Conservation (phyloP, 2,797 vertebrate species). For the Phoebastria nigripes region DNA sequence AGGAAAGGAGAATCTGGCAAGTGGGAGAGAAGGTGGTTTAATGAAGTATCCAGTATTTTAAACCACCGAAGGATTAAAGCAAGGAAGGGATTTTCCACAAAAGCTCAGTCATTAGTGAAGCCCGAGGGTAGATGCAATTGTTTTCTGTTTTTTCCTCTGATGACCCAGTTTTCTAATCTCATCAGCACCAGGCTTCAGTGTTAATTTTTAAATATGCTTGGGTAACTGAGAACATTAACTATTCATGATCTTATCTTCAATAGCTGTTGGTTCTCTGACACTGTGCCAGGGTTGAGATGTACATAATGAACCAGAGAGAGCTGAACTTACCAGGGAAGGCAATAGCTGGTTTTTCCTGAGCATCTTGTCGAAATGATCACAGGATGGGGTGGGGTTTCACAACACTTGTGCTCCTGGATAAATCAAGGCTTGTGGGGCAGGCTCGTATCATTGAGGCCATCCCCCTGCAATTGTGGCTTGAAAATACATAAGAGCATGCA, state of each 20-base stretch:
- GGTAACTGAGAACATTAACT: constrained; percentile 58
- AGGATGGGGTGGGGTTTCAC: not conserved
- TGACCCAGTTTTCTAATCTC: constrained; percentile 56
- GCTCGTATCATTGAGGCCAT: not conserved
- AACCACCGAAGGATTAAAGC: constrained; percentile 9
- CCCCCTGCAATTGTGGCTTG: not conserved
- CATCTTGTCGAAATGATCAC: not conserved
- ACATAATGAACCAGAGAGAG: not conserved
- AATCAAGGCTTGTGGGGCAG: not conserved
- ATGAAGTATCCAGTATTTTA: not conserved
- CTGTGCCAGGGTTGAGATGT: not conserved
- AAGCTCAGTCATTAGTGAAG: constrained; percentile 7
- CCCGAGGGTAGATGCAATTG: constrained; percentile 34
- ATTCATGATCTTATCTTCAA: constrained; percentile 48
- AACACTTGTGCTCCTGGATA: not conserved
- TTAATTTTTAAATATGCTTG: constrained; percentile 64
- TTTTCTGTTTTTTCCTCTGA: constrained; percentile 42
- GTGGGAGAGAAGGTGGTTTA: not conserved
- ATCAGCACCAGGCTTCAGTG: constrained; percentile 22
- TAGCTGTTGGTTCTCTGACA: not conserved
- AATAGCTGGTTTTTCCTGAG: constrained; percentile 51
- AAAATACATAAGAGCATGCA: not conserved
- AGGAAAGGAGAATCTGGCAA: not conserved
- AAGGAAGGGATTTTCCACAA: not conserved
- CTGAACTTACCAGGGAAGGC: not conserved